Conservation (phyloP, 2,888 invertebrate species). For the Trilocha varians region DNA sequence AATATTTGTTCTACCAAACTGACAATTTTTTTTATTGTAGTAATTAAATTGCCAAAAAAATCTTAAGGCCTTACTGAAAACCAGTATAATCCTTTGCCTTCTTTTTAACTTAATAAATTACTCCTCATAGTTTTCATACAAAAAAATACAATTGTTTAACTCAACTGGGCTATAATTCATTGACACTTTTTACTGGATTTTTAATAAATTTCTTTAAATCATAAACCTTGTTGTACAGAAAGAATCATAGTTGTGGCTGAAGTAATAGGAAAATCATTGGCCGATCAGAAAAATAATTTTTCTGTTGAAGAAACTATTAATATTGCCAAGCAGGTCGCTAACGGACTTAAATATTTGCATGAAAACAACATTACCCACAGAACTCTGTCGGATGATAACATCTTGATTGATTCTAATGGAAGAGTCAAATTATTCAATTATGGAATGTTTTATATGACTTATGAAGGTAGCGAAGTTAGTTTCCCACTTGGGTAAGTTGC, state of each 20-base stretch:
- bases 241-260: conserved; percentile 88
- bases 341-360: conserved; percentile 83
- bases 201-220: background rate
- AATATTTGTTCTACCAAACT: too few relatives aligned
- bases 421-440: conserved; percentile 91
- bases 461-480: conserved; percentile 86
- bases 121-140: too few relatives aligned
- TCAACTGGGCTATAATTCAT: too few relatives aligned
- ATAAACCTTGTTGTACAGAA: conserved; percentile 66
- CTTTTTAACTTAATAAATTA: too few relatives aligned
- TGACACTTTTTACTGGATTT: background rate
- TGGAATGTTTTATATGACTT: conserved; percentile 95
- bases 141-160: too few relatives aligned
- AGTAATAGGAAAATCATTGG: conserved; percentile 79
- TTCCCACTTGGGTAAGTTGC: conserved; percentile 91
- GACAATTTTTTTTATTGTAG: too few relatives aligned
- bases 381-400: conserved; percentile 86
- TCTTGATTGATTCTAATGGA: conserved; percentile 81
- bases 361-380: conserved; percentile 82
- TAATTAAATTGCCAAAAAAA: too few relatives aligned
- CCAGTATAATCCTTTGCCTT: too few relatives aligned
- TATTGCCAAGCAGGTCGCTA: conserved; percentile 82
- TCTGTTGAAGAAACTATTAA: conserved; percentile 68
- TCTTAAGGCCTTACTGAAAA: too few relatives aligned
- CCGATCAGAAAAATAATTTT: conserved; percentile 60